These are phyloP conservation scores for Phortica magna DNA, from an alignment of 2,888 invertebrate genomes.

Conservation along the genomic window DNA sequence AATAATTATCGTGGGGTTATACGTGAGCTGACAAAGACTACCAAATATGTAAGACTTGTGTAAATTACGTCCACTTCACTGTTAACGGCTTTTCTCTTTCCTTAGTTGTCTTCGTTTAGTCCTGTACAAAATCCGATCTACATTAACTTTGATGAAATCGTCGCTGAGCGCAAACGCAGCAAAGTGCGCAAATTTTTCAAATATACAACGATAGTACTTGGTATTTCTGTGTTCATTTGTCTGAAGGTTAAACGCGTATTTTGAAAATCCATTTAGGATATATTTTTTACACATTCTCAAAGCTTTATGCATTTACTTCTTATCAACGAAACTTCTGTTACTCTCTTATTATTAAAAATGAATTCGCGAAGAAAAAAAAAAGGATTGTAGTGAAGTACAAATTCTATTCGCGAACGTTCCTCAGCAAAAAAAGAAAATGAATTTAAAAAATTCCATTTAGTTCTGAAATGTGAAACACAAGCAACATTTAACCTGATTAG, in stretches of 20 bases:
- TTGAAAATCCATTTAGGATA: conserved; percentile 45
- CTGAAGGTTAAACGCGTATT: conserved; percentile 69
- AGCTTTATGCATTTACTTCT: neutral
- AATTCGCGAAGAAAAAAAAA: neutral
- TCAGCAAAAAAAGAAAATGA: neutral
- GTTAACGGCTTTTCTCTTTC: conserved; percentile 10
- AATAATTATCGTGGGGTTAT: conserved; percentile 65
- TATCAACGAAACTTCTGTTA: too few relatives aligned
- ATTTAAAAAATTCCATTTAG: conserved; percentile 23
- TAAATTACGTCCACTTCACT: conserved; percentile 22
- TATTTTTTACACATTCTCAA: conserved; percentile 14
- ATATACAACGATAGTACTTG: conserved; percentile 72
- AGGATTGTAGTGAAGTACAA: conserved; percentile 13
- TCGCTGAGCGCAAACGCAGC: conserved; percentile 66
- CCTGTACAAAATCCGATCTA: conserved; percentile 70
- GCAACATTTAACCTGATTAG: conserved; percentile 28
- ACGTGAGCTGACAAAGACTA: conserved; percentile 65
- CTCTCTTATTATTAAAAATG: neutral
- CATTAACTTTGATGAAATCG: conserved; percentile 73
- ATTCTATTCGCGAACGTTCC: conserved; percentile 6
- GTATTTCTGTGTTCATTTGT: conserved; percentile 73
- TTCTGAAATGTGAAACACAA: conserved; percentile 10
- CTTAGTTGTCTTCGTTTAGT: conserved; percentile 73
- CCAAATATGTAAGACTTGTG: conserved; percentile 72
- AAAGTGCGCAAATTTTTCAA: conserved; percentile 69